Base-by-base conservation (phyloP, 2,113 vertebrate genomes). In the Ammodramus savannarum region DNA sequence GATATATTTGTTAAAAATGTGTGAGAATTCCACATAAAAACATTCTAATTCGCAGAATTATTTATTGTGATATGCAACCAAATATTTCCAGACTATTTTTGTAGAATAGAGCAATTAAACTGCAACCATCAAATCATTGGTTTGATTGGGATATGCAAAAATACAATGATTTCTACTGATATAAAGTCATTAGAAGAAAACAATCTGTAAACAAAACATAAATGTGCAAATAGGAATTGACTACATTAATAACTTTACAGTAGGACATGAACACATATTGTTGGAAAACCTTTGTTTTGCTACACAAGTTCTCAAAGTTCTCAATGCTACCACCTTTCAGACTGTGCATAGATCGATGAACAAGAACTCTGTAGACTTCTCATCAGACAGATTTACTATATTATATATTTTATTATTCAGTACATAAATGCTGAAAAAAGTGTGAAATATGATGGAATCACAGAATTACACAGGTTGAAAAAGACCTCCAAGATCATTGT, bases 1-100 rank as follows among this genome's bases (percentile, higher is more conserved):
- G 26, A 85, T 5, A 11, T 12, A 41, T 82, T 71, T 67, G 23
- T 57, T 57, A 52, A 39, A 84, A 52, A 4, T 8, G 22, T 39
- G 61, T 44, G 11, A 31, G 10, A 86, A 65, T 39, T 76, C 79
- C 27, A 49, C 15, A 43, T 10, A 54, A 86, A 73, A 86, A 51
- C 1, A 44, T 39, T 62, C 12, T 46, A 25, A 87, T 59, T 77
- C 9, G 29, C 19, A 43, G 46, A 74, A 46, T n/a, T 66, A 43
- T 10, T 92, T 73, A 27, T 13, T 32, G 7, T 48, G 10, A 46
- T 71, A 48, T 11, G 5, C 14, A 49, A 55, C 29, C 22, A 86
- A 87, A 78, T 58, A 62, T 52, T 86, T 94, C 25, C 63, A 90
- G 38, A 92, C 29, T 72, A 65, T 41, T 86, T 90, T 58, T 77